Evolutionary conservation across 2,113 vertebrate species (phyloP).

Genomic region (Ceyx melanurus): DNA sequence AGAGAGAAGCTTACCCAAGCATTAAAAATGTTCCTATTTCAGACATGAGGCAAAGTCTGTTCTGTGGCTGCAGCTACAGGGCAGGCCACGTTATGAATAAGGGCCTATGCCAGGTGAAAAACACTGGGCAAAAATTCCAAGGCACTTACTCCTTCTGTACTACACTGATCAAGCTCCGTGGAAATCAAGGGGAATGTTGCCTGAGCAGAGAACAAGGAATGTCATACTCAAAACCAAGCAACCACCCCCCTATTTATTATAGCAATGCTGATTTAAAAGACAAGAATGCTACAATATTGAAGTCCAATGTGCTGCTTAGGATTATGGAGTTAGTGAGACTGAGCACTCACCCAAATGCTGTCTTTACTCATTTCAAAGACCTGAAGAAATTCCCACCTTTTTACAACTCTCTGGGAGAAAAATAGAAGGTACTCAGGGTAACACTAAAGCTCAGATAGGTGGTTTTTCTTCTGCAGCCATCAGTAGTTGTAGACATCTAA

Average conservation of each 20-base stretch:
- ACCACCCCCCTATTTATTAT: neutral
- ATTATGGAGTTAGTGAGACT: neutral
- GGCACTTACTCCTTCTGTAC: neutral
- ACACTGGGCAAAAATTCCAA: neutral
- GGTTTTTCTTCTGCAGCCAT: neutral
- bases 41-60: neutral
- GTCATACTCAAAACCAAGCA: neutral
- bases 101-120: neutral
- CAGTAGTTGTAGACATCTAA: neutral
- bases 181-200: neutral
- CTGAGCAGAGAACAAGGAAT: neutral
- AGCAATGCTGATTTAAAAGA: neutral
- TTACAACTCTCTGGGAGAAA: neutral
- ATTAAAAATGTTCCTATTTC: neutral
- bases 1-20: neutral
- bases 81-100: neutral
- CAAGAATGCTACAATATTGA: neutral
- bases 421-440: neutral
- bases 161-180: neutral
- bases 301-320: neutral
- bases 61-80: neutral
- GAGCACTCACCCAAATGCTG: neutral
- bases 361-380: neutral
- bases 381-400: neutral
- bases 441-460: neutral